These are phyloP conservation scores for Nothocercus nigrocapillus DNA, from an alignment of 2,113 vertebrate species.

Conservation along the genomic window DNA sequence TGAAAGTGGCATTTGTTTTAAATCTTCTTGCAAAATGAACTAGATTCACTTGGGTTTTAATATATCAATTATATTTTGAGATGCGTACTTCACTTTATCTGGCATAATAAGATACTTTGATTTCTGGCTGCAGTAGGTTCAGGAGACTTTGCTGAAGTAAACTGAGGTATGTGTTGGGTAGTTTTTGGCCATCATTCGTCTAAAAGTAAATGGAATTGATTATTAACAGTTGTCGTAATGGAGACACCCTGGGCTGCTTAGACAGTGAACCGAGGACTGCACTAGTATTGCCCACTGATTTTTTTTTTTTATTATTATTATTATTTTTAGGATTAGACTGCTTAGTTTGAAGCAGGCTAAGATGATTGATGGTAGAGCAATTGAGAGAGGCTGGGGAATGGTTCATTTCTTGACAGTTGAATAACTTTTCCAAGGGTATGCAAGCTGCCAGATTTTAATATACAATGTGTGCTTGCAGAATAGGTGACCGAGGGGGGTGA, in stretches of 20 bases:
- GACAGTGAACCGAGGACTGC: background rate
- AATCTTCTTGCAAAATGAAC: background rate
- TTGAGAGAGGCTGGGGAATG: background rate
- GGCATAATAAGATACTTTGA: background rate
- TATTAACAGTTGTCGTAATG: background rate
- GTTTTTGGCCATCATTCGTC: background rate
- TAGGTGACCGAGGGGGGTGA: background rate
- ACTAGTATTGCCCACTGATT: background rate
- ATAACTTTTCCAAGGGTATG: background rate
- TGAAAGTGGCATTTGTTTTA: background rate
- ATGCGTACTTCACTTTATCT: background rate
- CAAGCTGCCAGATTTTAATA: background rate
- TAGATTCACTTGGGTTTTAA: background rate
- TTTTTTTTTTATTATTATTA: no score
- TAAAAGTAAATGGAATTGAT: background rate
- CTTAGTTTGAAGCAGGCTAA: background rate
- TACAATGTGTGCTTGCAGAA: background rate
- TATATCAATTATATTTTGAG: background rate
- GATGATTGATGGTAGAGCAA: background rate
- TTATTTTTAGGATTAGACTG: background rate
- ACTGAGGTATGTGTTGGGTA: background rate
- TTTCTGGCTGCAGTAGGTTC: background rate
- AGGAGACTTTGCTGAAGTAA: background rate
- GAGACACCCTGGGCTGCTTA: background rate
- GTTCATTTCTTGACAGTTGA: background rate